Conservation (phyloP, 2,888 invertebrate species). For the Drosophila neutralis region DNA sequence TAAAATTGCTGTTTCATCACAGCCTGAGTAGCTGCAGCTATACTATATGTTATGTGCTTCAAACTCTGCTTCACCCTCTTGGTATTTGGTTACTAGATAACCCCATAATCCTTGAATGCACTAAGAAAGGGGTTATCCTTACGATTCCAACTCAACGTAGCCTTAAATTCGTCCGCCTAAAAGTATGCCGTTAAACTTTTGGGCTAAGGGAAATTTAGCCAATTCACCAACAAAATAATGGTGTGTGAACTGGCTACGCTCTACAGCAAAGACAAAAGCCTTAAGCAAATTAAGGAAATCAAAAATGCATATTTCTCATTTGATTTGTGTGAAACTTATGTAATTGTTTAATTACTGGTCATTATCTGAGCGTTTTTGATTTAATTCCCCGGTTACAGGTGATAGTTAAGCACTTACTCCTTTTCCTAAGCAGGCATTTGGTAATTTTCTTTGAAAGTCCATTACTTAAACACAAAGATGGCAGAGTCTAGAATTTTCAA, state of each 20-base stretch:
- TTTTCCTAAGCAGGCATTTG: background rate
- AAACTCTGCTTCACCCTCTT: too few relatives aligned
- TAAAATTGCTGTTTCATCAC: background rate
- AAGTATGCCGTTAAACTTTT: background rate
- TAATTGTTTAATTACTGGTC: background rate
- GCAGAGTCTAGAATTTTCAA: constrained; percentile 49
- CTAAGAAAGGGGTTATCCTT: background rate
- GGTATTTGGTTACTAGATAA: background rate
- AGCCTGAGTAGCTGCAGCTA: background rate
- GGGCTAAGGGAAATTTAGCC: background rate
- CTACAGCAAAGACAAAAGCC: background rate
- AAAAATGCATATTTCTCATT: background rate
- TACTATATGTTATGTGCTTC: background rate
- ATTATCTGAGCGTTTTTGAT: background rate
- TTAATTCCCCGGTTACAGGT: background rate
- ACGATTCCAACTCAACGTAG: background rate
- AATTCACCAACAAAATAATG: background rate
- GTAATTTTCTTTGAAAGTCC: background rate
- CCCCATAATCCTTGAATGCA: background rate
- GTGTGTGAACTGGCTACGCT: background rate
- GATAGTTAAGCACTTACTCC: background rate
- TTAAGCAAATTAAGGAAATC: background rate
- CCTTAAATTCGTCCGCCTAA: background rate
- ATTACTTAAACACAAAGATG: background rate
- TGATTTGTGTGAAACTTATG: background rate